phyloP scores from a whole-genome alignment of 2,888 invertebrate species.

The Drosophila anomalata region DNA sequence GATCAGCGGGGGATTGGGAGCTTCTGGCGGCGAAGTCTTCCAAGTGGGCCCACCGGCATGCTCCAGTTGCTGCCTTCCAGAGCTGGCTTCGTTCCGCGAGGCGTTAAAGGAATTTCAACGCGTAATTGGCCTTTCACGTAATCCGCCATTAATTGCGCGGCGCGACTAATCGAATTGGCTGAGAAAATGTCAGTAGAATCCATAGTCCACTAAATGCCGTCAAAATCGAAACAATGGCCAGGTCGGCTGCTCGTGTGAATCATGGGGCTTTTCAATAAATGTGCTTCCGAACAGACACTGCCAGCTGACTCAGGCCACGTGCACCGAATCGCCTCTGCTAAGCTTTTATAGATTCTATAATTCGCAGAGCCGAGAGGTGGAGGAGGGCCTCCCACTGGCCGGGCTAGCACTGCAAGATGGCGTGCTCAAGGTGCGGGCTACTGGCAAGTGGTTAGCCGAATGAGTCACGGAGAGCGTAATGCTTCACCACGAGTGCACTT shows the following conservation, averaged over 20 bases:
- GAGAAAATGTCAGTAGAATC: slow-evolving; percentile 20
- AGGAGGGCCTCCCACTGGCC: background rate
- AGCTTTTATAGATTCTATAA: slow-evolving; percentile 16
- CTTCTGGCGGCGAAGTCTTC: slow-evolving; percentile 25
- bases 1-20: slow-evolving; percentile 34
- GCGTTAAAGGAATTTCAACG: slow-evolving; percentile 31
- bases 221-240: slow-evolving; percentile 20
- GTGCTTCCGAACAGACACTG: slow-evolving; percentile 1
- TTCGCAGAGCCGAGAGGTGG: slow-evolving; percentile 8
- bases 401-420: slow-evolving; percentile 13
- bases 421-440: slow-evolving; percentile 26
- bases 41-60: slow-evolving; percentile 33
- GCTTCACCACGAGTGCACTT: too few relatives aligned
- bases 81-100: slow-evolving; percentile 5
- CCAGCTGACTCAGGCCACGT: slow-evolving; percentile 38
- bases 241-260: slow-evolving; percentile 20
- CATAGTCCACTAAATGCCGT: slow-evolving; percentile 7
- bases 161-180: slow-evolving; percentile 21
- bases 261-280: slow-evolving; percentile 9
- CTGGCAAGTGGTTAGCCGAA: slow-evolving; percentile 2
- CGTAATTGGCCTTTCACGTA: slow-evolving; percentile 41
- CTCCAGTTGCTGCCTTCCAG: slow-evolving; percentile 19
- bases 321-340: background rate
- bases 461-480: slow-evolving; percentile 23
- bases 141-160: slow-evolving; percentile 39